Percentiles rank a stretch among this genome's conserved stretches.
phyloP scores from a whole-genome alignment of 2,113 vertebrate species.

The Capreolus pygargus region DNA sequence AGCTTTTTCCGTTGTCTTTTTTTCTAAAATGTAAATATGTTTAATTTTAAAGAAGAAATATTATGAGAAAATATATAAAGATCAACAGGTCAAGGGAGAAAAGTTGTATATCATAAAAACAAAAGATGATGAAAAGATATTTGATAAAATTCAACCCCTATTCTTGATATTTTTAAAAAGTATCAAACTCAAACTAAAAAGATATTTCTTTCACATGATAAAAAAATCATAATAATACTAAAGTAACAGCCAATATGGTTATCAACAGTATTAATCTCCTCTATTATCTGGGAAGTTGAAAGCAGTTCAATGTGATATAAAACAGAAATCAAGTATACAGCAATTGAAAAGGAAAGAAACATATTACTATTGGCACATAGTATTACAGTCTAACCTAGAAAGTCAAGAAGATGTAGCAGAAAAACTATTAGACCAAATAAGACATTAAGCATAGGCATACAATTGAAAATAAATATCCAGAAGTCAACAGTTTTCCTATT shows the following conservation, averaged over 20 bases:
- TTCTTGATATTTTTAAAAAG: neutral
- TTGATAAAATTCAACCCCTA: neutral
- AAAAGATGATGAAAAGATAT: neutral
- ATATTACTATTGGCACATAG: conserved; percentile 5
- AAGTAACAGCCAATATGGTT: neutral
- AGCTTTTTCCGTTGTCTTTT: neutral
- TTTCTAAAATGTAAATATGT: neutral
- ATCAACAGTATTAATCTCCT: neutral
- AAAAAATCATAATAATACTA: neutral
- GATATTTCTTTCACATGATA: neutral
- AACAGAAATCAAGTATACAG: neutral
- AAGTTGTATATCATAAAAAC: neutral
- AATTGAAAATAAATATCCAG: conserved; percentile 26
- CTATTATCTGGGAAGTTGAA: neutral
- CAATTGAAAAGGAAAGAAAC: neutral
- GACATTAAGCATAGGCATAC: neutral
- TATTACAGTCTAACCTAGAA: neutral
- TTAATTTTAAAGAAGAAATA: neutral
- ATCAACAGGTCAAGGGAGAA: neutral
- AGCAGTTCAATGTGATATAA: neutral
- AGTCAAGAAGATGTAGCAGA: neutral
- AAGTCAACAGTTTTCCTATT: conserved; percentile 17
- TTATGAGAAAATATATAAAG: neutral
- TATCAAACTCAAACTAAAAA: conserved; percentile 1
- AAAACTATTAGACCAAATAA: conserved; percentile 1